Conservation (phyloP, 2,113 vertebrate species). For the Muntiacus muntjak region DNA sequence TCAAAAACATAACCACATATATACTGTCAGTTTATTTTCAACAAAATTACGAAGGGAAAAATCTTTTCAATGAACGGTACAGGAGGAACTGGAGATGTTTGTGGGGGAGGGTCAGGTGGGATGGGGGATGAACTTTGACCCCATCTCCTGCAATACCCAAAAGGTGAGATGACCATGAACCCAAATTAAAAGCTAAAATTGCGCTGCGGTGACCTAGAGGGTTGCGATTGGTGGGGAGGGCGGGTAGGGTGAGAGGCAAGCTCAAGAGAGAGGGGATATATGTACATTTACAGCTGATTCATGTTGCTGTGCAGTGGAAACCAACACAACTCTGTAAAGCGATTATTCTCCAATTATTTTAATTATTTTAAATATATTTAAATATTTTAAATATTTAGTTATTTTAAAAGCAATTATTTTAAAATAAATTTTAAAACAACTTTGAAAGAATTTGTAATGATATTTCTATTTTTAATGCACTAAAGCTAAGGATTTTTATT, state of each 20-base stretch:
- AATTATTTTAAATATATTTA: no score
- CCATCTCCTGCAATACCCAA: not conserved
- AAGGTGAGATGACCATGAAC: not conserved
- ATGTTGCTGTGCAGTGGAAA: not conserved
- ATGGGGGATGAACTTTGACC: not conserved
- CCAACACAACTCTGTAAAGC: not conserved
- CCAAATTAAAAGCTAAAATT: not conserved
- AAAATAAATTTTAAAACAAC: not conserved
- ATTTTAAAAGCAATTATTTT: not conserved
- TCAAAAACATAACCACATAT: not conserved
- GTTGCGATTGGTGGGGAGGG: not conserved
- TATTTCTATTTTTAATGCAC: not conserved
- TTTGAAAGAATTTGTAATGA: not conserved
- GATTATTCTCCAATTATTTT: not conserved
- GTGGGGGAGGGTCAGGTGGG: accelerated
- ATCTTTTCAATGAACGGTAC: not conserved
- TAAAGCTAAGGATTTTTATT: not conserved
- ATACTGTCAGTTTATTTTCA: not conserved
- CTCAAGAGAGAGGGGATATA: not conserved
- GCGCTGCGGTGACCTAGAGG: not conserved
- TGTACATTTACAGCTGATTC: not conserved
- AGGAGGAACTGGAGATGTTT: not conserved
- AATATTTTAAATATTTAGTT: no score
- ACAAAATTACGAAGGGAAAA: not conserved
- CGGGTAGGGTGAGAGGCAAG: not conserved